Base-by-base conservation (phyloP, 30 jellyfish, hydroid and myxozoan species). In the Mastigias papua region DNA sequence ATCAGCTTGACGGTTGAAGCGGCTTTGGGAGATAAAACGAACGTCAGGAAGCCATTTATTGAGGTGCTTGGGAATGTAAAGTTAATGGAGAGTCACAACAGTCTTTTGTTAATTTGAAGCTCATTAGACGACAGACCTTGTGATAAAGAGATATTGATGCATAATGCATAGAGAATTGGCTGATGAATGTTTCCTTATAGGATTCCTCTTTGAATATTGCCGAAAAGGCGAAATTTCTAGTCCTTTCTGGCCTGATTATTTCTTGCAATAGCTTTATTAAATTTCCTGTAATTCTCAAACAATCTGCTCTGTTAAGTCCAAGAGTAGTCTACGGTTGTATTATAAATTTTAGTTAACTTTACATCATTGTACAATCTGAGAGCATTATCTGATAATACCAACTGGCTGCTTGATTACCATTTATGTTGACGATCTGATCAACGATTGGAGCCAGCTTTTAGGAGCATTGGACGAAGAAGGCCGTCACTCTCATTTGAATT, bases 131-230 rank as follows among this genome's bases (percentile, higher is more conserved):
- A 23, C 31, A 35, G 64, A 4, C 61, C 83, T 1, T 33, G 23
- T 20, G 83, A 72, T 72, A n/a, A 72, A 1, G 48, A 35, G 65
- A 72, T 33, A 35, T 34, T 42, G 34, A 72, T 72, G 67, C 83
- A 72, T 72, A 16, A 72, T 72, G 68, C 68, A 72, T 72, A 20
- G 15, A 23, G 83, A 23, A 49, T 32, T 20, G 21, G 83, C 68
- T 37, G 68, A 72, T 72, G 23, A 63, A 42, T 28, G 25, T 46
- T 19, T 6, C 19, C 29, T 72, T 34, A 72, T 72, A 27, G 48
- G 83, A 72, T 72, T 49, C 63, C 20, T 27, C 83, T 72, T 72
- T 72, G 83, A 72, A 72, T 49, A 34, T 34, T 68, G 31, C 83
- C 83, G 83, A 72, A 72, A 72, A 35, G 83, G 29, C 61, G 34